A percentile compares a stretch with the other conserved stretches of the same genome.
Evolutionary conservation across 2,797 vertebrate species (phyloP).

Genomic region (Eulemur coronatus): DNA sequence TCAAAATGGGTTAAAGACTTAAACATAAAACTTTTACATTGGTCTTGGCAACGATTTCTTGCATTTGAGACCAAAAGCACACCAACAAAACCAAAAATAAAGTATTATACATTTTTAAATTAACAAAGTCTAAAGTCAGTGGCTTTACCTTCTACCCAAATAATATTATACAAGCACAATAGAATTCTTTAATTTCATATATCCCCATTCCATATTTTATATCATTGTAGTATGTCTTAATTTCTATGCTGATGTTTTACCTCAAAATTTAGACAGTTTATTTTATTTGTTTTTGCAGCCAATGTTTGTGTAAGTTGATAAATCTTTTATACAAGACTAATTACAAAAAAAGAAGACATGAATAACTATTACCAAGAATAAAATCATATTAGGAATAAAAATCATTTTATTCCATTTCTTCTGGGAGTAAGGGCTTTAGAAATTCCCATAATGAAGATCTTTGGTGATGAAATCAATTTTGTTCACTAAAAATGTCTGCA

Average conservation of each 20-base stretch:
- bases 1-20: neutral
- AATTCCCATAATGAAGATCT: neutral
- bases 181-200: neutral
- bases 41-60: neutral
- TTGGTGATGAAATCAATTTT: neutral
- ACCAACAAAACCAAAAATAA: neutral
- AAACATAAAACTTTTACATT: neutral
- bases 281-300: neutral
- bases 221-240: neutral
- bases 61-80: neutral
- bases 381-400: too few relatives aligned
- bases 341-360: too few relatives aligned
- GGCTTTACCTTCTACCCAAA: neutral
- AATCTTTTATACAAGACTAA: too few relatives aligned
- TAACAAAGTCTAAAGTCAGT: neutral
- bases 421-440: neutral
- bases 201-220: neutral
- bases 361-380: too few relatives aligned
- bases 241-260: neutral
- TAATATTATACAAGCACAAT: neutral
- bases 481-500: neutral
- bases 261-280: neutral
- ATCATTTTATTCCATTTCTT: neutral
- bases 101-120: neutral
- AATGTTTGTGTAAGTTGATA: neutral